Evolutionary conservation across 2,888 invertebrate species (phyloP), one percentile per base, ranked within the genome.

Genomic region (Rutpela maculata): DNA sequence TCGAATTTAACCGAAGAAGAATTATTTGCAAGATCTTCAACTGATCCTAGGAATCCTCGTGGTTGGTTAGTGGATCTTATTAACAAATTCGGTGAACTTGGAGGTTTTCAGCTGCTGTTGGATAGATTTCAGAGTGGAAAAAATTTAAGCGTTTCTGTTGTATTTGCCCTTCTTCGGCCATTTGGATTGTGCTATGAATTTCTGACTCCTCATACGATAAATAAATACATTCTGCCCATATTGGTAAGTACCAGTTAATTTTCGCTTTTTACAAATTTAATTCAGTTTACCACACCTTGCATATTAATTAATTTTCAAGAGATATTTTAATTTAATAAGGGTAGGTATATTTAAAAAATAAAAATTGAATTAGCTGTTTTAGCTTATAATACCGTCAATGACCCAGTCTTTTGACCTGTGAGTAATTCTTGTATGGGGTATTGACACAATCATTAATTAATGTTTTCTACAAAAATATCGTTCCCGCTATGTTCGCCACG

Each of bases 11-110:
- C 93, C 63, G 95, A 95, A 86, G 95, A 94, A 87, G 95, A 95
- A 86, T 89, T 93, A 78, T 94, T 92, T 86, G 96, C 97, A 43
- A 91, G 93, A 85, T 94, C 96, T 74, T 93, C 95, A 43, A 90
- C 92, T 63, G 98, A 98, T 90, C 93, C 95, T 73, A 93, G 98
- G 86, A 95, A 94, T 84, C 96, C 97, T 15, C 93, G 97, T 83
- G 98, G 98, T 76, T 99, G 98, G 98, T 93, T 99, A 82, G 98
- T 98, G 78, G 98, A 99, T 92, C 93, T 99, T 81, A 95, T 99
- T 79, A 99, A 99, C 92, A 93, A 93, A 92, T 99, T 98, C 91
- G 99, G 98, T 15, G 94, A 94, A 88, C 91, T 96, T 77, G 95
- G 95, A 76, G 99, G 99, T 76, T 99, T 99, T 90, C 94, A 96